Conservation (phyloP, 2,888 invertebrate genomes). For the Trisateles emortualis region DNA sequence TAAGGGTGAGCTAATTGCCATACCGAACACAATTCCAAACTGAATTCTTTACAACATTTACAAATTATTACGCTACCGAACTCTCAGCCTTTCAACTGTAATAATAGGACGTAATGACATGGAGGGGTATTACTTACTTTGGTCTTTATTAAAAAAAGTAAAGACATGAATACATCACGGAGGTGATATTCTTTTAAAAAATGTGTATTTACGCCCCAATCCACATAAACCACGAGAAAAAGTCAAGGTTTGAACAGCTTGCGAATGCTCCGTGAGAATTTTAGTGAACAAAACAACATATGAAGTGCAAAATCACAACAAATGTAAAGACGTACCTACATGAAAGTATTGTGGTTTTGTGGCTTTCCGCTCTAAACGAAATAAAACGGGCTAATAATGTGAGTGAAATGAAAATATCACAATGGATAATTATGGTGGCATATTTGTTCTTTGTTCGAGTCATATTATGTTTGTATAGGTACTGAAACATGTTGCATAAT, state of each 20-base stretch:
- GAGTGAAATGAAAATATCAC: constrained; percentile 47
- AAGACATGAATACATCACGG: no score
- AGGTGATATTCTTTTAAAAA: no score
- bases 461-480: constrained; percentile 39
- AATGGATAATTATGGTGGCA: constrained; percentile 47
- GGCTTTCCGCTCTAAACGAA: constrained; percentile 62
- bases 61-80: no score
- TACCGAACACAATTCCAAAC: no score
- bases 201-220: no score
- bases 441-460: constrained; percentile 36
- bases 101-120: no score
- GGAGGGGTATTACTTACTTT: no score
- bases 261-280: constrained; percentile 43
- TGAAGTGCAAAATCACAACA: constrained; percentile 66
- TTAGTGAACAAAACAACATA: constrained; percentile 38
- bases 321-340: constrained; percentile 50
- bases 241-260: constrained; percentile 49
- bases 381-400: constrained; percentile 50
- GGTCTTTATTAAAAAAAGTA: no score
- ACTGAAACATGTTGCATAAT: constrained; percentile 34
- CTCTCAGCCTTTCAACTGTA: no score
- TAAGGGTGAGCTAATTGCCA: no score
- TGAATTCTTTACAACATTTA: no score
- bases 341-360: constrained; percentile 69
- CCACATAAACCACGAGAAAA: constrained; percentile 18